These are phyloP conservation scores for Oplegnathus fasciatus DNA, from an alignment of 2,113 vertebrate species.

Conservation along the genomic window DNA sequence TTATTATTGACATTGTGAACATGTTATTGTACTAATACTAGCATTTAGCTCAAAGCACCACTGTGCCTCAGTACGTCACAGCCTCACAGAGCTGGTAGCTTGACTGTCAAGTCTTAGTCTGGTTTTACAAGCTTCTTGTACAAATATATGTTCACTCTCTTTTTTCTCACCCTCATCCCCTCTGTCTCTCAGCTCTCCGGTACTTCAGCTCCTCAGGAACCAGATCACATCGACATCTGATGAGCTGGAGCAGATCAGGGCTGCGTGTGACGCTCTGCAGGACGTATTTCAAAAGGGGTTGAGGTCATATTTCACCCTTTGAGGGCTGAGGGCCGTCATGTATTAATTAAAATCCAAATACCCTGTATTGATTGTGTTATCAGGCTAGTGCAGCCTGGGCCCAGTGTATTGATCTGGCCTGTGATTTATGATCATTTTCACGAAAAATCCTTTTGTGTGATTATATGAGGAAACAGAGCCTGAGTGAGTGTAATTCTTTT, in stretches of 20 bases:
- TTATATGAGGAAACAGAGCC: conserved; percentile 93
- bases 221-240: conserved; percentile 87
- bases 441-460: conserved; percentile 95
- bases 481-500: conserved; percentile 90
- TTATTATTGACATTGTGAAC: not conserved
- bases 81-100: not conserved
- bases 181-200: not conserved
- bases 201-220: conserved; percentile 79
- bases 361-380: conserved; percentile 98
- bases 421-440: conserved; percentile 99
- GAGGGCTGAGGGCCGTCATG: conserved; percentile 87
- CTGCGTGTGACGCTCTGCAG: conserved; percentile 85
- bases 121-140: conserved; percentile 9
- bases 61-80: not conserved
- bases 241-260: conserved; percentile 88
- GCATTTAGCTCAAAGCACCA: not conserved
- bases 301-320: conserved; percentile 94
- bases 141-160: conserved; percentile 1
- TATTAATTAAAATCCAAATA: conserved; percentile 99
- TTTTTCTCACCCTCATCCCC: not conserved
- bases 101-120: not conserved
- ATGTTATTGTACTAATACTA: not conserved
- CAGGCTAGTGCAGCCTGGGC: conserved; percentile 90
- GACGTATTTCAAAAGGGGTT: conserved; percentile 85
- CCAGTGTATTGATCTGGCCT: conserved; percentile 90